Evolutionary conservation across 2,797 vertebrate species (phyloP), one percentile per base, ranked within the genome.

Genomic region (Onychomys arenicola): DNA sequence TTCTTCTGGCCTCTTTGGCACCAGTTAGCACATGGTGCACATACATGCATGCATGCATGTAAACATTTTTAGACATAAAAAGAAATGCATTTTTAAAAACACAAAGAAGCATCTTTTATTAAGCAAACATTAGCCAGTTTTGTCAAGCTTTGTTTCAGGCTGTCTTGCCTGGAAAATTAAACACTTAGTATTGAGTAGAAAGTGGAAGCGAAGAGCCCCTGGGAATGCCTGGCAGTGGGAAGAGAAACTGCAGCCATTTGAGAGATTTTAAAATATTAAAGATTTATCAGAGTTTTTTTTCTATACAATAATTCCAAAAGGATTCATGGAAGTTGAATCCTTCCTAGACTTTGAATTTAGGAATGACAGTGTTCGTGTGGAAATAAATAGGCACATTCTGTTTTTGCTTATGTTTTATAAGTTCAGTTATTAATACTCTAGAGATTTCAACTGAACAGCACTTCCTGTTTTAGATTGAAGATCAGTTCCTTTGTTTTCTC

Each of bases 141-240:
- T 90, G 80, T 94, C 81, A 76, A 65, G 13, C 32, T 95, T 94
- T 89, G 49, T 92, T 96, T 93, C 23, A 52, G 55, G 4, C 49
- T 85, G 29, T 90, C 6, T 65, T 81, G 34, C 12, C 27, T 71
- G 43, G 59, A 84, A n/a, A 97, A 95, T 77, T 92, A 83, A 89
- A 85, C 16, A 14, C 43, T 91, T 78, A 55, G 25, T 86, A 80
- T 69, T 91, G 69, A 46, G 32, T 93, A n/a, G 27, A 81, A 43
- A 57, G 67, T n/a, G 86, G 88, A 34, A 69, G 69, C 40, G 80
- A 91, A 93, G 65, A 80, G 16, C 11, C 85, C n/a, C 65, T 81
- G 81, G 65, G 43, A 92, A 37, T 93, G n/a, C 84, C 65, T 49
- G 69, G 61, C 55, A 37, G 2, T 84, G 49, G 83, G 78, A 87